A percentile compares a stretch with the other conserved stretches of the same genome.
Evolutionary conservation across 2,113 vertebrate species (phyloP).

Genomic region (Uropsilus gracilis): DNA sequence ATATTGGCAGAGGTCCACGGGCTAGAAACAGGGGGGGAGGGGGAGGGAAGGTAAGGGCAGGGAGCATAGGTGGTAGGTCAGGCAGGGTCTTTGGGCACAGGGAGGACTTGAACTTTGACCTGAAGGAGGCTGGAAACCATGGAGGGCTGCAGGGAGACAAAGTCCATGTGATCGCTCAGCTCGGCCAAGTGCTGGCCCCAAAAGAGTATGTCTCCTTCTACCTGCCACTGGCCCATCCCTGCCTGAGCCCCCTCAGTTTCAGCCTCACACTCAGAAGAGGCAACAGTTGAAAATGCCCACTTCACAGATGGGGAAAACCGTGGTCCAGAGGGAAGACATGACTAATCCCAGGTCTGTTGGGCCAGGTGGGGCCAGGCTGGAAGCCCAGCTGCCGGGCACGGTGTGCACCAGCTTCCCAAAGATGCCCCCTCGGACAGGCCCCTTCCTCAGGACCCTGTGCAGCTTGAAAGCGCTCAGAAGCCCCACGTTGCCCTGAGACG

Average conservation of each 20-base stretch:
- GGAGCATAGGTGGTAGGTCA: fast-evolving
- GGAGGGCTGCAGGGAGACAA: background rate
- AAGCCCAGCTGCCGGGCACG: background rate
- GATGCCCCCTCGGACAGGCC: fast-evolving
- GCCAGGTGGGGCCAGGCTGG: background rate
- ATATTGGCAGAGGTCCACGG: fast-evolving
- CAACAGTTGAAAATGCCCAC: background rate
- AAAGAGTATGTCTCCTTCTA: background rate
- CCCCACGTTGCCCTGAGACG: background rate
- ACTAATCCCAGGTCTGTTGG: background rate
- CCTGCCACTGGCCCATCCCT: background rate
- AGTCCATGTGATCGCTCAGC: background rate
- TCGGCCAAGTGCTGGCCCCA: background rate
- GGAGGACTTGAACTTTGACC: background rate
- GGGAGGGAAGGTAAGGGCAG: background rate
- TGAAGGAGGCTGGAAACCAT: background rate
- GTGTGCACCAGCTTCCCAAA: background rate
- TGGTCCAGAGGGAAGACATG: background rate
- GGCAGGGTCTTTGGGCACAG: background rate
- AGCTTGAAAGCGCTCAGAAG: background rate
- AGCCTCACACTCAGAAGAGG: background rate
- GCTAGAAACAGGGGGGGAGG: background rate
- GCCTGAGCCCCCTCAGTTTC: background rate
- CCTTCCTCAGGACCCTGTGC: background rate
- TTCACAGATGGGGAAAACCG: background rate